A percentile compares a stretch with the other conserved stretches of the same genome.
Conservation (phyloP, 2,888 invertebrate genomes). For the Nymphalis polychloros region DNA sequence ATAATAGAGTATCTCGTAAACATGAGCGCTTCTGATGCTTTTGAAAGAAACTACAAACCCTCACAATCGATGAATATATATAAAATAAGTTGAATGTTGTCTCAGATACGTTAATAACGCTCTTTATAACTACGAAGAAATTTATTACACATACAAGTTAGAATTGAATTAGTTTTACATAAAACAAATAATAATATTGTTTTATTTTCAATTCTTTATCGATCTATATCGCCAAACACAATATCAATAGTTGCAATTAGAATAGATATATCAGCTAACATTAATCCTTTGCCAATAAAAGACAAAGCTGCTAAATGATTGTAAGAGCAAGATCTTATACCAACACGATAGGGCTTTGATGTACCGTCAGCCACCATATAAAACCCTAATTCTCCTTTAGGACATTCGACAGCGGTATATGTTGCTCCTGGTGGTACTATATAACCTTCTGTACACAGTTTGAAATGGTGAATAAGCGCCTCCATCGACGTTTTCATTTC, state of each 20-base stretch:
- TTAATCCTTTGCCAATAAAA: constrained; percentile 82
- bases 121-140: not conserved
- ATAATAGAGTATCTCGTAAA: too few relatives aligned
- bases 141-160: not conserved
- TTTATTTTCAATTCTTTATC: constrained; percentile 53
- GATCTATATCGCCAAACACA: constrained; percentile 84
- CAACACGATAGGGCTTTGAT: constrained; percentile 86
- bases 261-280: constrained; percentile 91
- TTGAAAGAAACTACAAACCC: too few relatives aligned
- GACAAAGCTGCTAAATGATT: constrained; percentile 84
- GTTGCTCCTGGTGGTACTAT: constrained; percentile 91
- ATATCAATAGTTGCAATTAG: constrained; percentile 86
- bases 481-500: constrained; percentile 96
- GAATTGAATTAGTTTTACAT: too few relatives aligned
- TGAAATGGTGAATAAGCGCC: constrained; percentile 94
- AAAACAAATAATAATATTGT: not conserved
- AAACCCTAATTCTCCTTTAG: constrained; percentile 93
- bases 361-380: constrained; percentile 93
- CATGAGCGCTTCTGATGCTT: too few relatives aligned
- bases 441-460: constrained; percentile 90
- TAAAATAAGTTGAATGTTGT: too few relatives aligned
- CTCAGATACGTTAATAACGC: not conserved
- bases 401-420: constrained; percentile 90
- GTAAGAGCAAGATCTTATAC: constrained; percentile 81
- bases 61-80: too few relatives aligned